Base-by-base conservation (phyloP, 1,140 invertebrate species). In the honey bee (Apis mellifera) region DNA sequence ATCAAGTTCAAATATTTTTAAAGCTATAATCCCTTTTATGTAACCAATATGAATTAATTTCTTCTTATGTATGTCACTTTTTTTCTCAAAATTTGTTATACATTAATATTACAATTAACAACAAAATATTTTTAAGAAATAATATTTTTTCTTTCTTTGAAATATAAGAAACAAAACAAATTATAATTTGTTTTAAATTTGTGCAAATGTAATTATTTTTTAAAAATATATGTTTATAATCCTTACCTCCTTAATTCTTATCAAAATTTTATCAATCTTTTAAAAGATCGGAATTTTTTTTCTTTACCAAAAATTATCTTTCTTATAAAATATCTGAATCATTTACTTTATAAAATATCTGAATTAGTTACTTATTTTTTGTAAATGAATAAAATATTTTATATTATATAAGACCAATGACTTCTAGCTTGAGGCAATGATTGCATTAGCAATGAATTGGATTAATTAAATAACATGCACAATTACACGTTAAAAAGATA, bases 381-480 rank as follows among this genome's bases (percentile, higher is more conserved):
- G 26, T 52, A 86, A 70, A 77, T 64, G 64, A 76, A 57, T 59
- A 68, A 23, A 79, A 73, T 62, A 73, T 26, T 32, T 73, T 19
- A 23, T 23, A 32, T 64, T 21, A 12, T 75, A 48, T 23, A 32
- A 66, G 48, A 74, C 19, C 73, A 59, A 42, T 42, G 55, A 26
- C 21, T 60, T n/a, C 55, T 70, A 59, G 13, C 26, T 71, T 50
- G 62, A 83, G 65, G 52, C 52, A 55, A 78, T 85, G 57, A 48
- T 83, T 42, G 26, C 48, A 52, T 83, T 87, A 79, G 60, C 77
- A 55, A 80, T 84, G 76, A 62, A 84, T 81, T 62, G 60, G 54
- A 74, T 86, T 80, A 75, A 55, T 82, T 88, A 90, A 90, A 92
- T 92, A 92, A 91, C 89, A 91, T 90, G 90, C 82, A 74, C 84